Evolutionary conservation across 2,797 vertebrate species (phyloP).

Genomic region (Aplochiton taeniatus): DNA sequence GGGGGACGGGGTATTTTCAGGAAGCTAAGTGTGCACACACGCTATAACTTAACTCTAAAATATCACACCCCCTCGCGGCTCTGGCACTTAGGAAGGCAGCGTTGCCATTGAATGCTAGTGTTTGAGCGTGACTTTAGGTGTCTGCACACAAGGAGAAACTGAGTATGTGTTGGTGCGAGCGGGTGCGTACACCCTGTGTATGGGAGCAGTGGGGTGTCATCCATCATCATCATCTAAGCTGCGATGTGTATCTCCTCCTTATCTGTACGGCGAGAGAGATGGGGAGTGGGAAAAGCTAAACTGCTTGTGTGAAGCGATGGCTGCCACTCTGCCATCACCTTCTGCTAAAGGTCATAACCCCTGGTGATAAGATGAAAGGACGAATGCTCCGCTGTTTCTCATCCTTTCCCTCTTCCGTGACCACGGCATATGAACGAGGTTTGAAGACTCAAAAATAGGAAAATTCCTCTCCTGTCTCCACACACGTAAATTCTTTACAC

Average conservation of each 20-base stretch:
- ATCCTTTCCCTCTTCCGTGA: slow-evolving; percentile 10
- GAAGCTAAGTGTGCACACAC: slow-evolving; percentile 36
- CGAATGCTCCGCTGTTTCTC: slow-evolving; percentile 10
- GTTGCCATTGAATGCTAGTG: slow-evolving; percentile 9
- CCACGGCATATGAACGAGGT: slow-evolving; percentile 2
- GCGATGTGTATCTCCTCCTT: slow-evolving; percentile 11
- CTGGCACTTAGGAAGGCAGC: slow-evolving; percentile 32
- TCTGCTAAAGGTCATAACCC: slow-evolving; percentile 38
- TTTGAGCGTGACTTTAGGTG: neutral
- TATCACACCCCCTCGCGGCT: slow-evolving; percentile 37
- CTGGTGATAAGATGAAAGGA: slow-evolving; percentile 63
- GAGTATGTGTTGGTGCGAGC: neutral
- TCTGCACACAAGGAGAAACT: neutral
- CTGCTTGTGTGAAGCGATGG: slow-evolving; percentile 14
- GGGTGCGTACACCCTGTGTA: neutral
- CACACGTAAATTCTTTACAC: neutral
- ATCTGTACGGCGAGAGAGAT: slow-evolving; percentile 18
- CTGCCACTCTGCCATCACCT: slow-evolving; percentile 24
- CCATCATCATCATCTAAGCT: slow-evolving; percentile 10
- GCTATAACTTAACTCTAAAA: slow-evolving; percentile 53
- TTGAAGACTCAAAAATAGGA: neutral
- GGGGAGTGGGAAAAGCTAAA: neutral
- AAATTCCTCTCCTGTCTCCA: neutral
- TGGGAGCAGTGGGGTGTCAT: slow-evolving; percentile 6
- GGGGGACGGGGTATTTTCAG: slow-evolving; percentile 34